Base-by-base conservation (phyloP, 2,888 invertebrate species). In the Podotricha telesiphe region DNA sequence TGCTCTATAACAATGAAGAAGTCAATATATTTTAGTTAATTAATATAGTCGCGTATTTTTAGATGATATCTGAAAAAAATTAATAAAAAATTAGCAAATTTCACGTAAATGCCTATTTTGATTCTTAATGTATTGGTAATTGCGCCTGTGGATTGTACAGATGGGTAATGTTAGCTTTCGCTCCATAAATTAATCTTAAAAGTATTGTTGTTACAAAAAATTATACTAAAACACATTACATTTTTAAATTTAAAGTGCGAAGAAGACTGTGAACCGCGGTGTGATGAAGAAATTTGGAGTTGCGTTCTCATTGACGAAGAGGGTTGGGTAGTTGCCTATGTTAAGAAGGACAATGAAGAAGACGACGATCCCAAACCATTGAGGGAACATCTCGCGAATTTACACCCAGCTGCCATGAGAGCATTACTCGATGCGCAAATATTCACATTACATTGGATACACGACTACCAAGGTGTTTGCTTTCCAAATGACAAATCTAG, bases 401-500 rank as follows among this genome's bases (percentile, higher is more conserved):
- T 81, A 1, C 81, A 87, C 74, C 92, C 92, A 0, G 76, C 80
- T 0, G 89, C 84, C 0, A 91, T 93, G 92, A 77, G 80, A 0
- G 86, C 87, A 0, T 76, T 93, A 42, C 81, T 89, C 2, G 82
- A 84, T 37, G 85, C 85, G 5, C 73, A 76, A 19, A 84, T 93
- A 20, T 93, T 86, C 71, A 83, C 86, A 15, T 74, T 90, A 5
- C 85, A 86, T 75, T 88, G 89, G 88, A 78, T 92, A 20, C 90
- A 93, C 62, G 92, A 93, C 70, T 93, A 93, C 69, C 92, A 93
- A 65, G 87, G 82, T 0, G 88, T 92, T 0, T 93, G 92, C 76
- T 92, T 93, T 64, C 83, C 86, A 20, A 59, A 67, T 17, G 55
- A 70, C 20, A 75, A 68, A 8, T 75, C 72, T 6, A 73, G 77